phyloP scores from a whole-genome alignment of 2,888 invertebrate genomes.

The Calameuta filiformis region DNA sequence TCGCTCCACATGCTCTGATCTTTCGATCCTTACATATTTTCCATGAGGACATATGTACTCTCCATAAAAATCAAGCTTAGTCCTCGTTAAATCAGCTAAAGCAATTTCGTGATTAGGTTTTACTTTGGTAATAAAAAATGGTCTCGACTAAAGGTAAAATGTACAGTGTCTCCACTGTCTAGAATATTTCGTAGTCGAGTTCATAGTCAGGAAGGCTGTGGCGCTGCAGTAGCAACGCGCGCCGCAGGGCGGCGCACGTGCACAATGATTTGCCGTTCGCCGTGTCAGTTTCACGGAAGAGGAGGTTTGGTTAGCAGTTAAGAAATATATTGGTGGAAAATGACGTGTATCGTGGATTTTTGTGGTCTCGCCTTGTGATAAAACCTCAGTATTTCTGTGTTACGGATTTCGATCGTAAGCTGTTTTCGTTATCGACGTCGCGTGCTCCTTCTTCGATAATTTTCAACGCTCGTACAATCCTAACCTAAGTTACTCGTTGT shows the following conservation, averaged over 20 bases:
- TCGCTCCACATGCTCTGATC: constrained; percentile 67
- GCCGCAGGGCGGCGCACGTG: constrained; percentile 42
- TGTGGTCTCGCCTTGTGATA: constrained; percentile 49
- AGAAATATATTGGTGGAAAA: constrained; percentile 30
- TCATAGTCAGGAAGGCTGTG: not conserved
- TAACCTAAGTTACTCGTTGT: constrained; percentile 44
- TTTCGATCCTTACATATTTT: not conserved
- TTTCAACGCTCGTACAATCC: constrained; percentile 5
- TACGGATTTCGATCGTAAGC: not conserved
- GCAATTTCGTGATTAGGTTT: not conserved
- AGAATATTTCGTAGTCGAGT: not conserved
- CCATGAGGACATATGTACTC: not conserved
- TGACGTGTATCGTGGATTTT: constrained; percentile 49
- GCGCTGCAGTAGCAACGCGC: constrained; percentile 25
- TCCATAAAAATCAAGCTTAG: not conserved
- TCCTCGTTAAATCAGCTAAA: not conserved
- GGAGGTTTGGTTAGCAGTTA: constrained; percentile 48
- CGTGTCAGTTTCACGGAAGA: constrained; percentile 48
- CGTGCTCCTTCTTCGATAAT: not conserved
- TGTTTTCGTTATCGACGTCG: not conserved
- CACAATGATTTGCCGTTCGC: constrained; percentile 41
- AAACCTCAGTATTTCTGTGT: not conserved
- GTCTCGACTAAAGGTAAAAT: not conserved
- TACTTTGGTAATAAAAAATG: not conserved
- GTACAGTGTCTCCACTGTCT: not conserved